Evolutionary conservation across 2,797 vertebrate genomes (phyloP), one percentile per base, ranked within the genome.

Genomic region (Spinibarbus caldwelli): DNA sequence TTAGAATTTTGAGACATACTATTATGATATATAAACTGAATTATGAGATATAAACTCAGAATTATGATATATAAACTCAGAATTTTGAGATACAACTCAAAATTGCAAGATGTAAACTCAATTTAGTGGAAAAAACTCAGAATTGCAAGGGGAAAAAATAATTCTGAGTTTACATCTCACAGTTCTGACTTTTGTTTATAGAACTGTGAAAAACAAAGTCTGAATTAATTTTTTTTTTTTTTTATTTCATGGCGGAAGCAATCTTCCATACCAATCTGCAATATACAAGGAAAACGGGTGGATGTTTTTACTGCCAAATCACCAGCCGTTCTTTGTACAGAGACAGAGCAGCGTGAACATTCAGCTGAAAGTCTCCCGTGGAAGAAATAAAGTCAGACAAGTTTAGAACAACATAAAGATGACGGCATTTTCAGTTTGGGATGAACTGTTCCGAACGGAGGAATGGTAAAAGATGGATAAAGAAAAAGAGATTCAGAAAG

Each of bases 381-480:
- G 7, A 10, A 17, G n/a, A 45, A 19, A 45, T 5, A 23, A n/a
- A 57, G 52, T 9, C 26, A 62, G n/a, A 31, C 90, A 89, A 93
- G 91, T 78, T 91, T 92, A 92, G 92, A 89, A 90, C 89, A 91
- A 73, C 31, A 70, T 17, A 10, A 57, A 38, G 34, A 17, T 17
- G 52, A 77, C 1, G 1, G 12, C 26, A 62, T 23, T 21, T 73
- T 23, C n/a, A 23, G 29, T 52, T 52, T 23, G 45, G 29, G 72
- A 34, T 7, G 29, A 52, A 52, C 10, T 75, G 3, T 4, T 34
- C 21, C 0, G 29, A 75, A 31, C 0, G 2, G 21, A 75, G 47
- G 10, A 75, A 75, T 75, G 47, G 19, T 64, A 34, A 23, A 49
- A 52, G 31, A 70, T 15, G 21, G 8, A 76, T 36, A 78, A 68